Percentiles rank a stretch among this genome's conserved stretches.
These are phyloP conservation scores for Nowickia ferox DNA, from an alignment of 2,888 invertebrate species.

Conservation along the genomic window DNA sequence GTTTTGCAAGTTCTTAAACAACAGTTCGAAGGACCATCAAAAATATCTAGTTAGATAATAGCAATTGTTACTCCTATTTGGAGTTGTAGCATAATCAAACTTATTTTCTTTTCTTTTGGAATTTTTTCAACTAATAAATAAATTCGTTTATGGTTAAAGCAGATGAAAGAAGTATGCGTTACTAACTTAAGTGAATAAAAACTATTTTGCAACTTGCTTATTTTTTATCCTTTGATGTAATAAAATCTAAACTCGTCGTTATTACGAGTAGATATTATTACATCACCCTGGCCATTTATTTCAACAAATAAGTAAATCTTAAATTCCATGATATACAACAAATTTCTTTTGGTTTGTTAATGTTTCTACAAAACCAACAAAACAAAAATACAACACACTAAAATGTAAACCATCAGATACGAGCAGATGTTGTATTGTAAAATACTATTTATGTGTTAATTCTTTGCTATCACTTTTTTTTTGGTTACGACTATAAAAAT, in stretches of 20 bases:
- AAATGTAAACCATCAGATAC: neutral
- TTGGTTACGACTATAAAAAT: neutral
- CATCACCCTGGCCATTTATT: neutral
- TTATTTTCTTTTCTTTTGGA: no score
- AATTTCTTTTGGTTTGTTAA: neutral
- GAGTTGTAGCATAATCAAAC: no score
- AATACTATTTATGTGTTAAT: conserved; percentile 36
- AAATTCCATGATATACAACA: conserved; percentile 1
- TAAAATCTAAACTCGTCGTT: conserved; percentile 16
- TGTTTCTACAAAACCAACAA: neutral
- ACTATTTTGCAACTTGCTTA: conserved; percentile 8
- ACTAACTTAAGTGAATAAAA: neutral
- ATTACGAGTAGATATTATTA: neutral
- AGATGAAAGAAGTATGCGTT: neutral
- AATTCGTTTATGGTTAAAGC: neutral
- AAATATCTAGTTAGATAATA: no score
- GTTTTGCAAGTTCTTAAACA: no score
- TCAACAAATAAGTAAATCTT: conserved; percentile 19
- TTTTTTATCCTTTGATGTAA: conserved; percentile 43
- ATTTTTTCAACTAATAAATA: no score
- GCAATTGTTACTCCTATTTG: no score
- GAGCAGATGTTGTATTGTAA: conserved; percentile 24
- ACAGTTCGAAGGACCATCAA: no score
- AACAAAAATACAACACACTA: neutral
- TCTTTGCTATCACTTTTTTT: conserved; percentile 2